Conservation (phyloP, 1,140 invertebrate genomes). For the Hypothenemus hampei region DNA sequence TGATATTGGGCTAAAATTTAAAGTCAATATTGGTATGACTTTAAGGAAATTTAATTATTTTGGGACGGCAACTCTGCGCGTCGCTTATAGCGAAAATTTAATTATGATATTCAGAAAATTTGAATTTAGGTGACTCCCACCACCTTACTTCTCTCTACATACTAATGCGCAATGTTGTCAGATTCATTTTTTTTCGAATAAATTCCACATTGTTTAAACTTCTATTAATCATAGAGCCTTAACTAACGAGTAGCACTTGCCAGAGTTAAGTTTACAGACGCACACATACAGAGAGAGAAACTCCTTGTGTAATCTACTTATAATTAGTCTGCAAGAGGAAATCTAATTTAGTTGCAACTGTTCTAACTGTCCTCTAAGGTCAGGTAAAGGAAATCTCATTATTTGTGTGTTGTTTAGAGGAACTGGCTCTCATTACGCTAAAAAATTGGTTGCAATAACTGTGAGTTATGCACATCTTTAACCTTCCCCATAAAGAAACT, state of each 20-base stretch:
- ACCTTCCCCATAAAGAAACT: not conserved
- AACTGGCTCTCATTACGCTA: too few relatives aligned
- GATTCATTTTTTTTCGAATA: not conserved
- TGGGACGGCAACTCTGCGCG: slow-evolving; percentile 8
- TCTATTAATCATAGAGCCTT: slow-evolving; percentile 2
- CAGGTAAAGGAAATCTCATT: too few relatives aligned
- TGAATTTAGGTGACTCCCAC: not conserved
- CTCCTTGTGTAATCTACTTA: slow-evolving; percentile 5
- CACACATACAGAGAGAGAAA: not conserved
- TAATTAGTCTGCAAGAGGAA: slow-evolving; percentile 2
- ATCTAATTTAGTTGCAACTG: too few relatives aligned
- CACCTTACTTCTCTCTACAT: too few relatives aligned
- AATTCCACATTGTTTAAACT: not conserved
- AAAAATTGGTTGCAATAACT: slow-evolving; percentile 6
- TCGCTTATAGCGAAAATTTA: slow-evolving; percentile 18
- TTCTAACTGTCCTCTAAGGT: too few relatives aligned
- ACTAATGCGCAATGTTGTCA: not conserved
- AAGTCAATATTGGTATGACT: slow-evolving; percentile 26
- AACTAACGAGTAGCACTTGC: slow-evolving; percentile 1
- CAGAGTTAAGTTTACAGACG: slow-evolving; percentile 1
- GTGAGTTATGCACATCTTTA: slow-evolving; percentile 12
- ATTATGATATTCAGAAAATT: slow-evolving; percentile 15
- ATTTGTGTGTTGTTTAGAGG: too few relatives aligned
- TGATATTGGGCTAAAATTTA: slow-evolving; percentile 17
- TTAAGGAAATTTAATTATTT: slow-evolving; percentile 21